Conservation (phyloP, 2,888 invertebrate genomes). For the Geotrupes spiniger region DNA sequence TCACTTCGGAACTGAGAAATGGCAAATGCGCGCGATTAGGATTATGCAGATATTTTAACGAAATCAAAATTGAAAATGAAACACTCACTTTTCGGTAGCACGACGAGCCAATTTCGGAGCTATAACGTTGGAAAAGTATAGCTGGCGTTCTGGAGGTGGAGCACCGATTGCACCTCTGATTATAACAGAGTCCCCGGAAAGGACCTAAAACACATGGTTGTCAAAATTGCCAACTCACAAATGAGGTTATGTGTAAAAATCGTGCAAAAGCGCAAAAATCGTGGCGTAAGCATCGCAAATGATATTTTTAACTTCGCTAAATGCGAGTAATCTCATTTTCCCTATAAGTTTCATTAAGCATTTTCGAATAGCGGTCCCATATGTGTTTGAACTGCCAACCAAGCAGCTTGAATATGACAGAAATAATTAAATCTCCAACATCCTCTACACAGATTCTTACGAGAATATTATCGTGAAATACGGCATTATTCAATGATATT, state of each 20-base stretch:
- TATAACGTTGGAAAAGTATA: constrained; percentile 85
- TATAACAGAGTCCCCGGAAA: constrained; percentile 94
- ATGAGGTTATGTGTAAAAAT: constrained; percentile 23
- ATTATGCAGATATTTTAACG: constrained; percentile 40
- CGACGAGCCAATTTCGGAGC: constrained; percentile 89
- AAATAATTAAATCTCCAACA: constrained; percentile 3
- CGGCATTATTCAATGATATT: not conserved
- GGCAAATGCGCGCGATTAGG: constrained; percentile 4
- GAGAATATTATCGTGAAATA: not conserved
- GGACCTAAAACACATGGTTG: constrained; percentile 61
- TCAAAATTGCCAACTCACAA: constrained; percentile 41
- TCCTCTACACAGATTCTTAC: not conserved
- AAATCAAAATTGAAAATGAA: constrained; percentile 11
- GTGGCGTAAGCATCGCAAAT: not conserved
- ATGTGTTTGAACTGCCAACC: constrained; percentile 41
- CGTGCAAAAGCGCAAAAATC: constrained; percentile 2
- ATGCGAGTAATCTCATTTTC: not conserved
- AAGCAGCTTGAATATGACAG: constrained; percentile 31
- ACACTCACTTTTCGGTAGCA: constrained; percentile 56
- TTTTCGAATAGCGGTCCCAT: constrained; percentile 23
- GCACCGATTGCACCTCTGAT: constrained; percentile 86
- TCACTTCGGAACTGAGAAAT: constrained; percentile 51
- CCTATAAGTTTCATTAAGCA: constrained; percentile 16
- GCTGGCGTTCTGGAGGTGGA: constrained; percentile 88
- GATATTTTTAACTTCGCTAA: not conserved